Conservation (phyloP, 2,113 vertebrate genomes). For the Forbesichthys papilliferus region DNA sequence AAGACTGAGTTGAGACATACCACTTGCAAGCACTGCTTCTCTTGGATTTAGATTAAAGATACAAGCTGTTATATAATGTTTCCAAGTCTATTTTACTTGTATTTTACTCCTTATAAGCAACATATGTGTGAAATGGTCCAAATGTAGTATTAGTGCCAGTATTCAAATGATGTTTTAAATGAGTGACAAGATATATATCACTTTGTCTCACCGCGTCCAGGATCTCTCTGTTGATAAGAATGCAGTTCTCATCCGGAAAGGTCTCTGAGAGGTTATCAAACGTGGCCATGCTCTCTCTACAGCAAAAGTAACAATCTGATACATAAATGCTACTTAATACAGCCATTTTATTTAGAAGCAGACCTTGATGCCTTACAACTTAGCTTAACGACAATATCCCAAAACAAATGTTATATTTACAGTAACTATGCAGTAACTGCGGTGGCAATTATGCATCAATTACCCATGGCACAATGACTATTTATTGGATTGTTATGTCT, state of each 20-base stretch:
- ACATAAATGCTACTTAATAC: background rate
- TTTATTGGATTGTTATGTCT: background rate
- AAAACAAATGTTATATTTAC: constrained; percentile 4
- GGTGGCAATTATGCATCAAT: background rate
- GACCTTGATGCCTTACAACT: background rate
- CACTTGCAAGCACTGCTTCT: too few relatives aligned
- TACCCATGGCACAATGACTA: constrained; percentile 3
- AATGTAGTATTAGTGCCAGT: too few relatives aligned
- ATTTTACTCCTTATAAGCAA: too few relatives aligned
- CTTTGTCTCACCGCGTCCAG: constrained; percentile 77
- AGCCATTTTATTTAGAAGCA: background rate
- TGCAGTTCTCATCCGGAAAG: constrained; percentile 87
- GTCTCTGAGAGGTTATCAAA: constrained; percentile 85
- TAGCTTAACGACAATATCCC: constrained; percentile 7
- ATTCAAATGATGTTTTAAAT: background rate
- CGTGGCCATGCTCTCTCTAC: constrained; percentile 75
- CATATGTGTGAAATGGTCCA: too few relatives aligned
- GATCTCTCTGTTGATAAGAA: constrained; percentile 80
- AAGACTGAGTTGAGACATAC: too few relatives aligned
- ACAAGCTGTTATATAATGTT: too few relatives aligned
- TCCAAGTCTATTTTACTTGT: too few relatives aligned
- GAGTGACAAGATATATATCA: background rate
- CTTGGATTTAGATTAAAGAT: too few relatives aligned
- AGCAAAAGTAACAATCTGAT: background rate
- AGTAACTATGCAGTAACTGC: background rate